These are phyloP conservation scores for Drosophila anomelani DNA, from an alignment of 2,888 invertebrate species.

Conservation along the genomic window DNA sequence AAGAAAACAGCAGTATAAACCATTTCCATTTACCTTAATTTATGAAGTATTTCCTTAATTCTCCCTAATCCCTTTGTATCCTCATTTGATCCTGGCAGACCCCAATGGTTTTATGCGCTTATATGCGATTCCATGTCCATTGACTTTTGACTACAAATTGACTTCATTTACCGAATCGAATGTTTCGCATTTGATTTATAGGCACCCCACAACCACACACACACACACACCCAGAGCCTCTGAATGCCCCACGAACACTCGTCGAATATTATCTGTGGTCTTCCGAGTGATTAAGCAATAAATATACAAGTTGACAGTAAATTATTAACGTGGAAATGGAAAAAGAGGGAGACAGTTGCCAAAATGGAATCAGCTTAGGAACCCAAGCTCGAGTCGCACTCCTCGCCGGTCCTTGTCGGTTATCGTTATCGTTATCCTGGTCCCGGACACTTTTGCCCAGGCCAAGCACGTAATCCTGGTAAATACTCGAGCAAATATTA, in stretches of 20 bases:
- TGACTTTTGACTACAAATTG: conserved; percentile 46
- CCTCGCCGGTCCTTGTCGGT: conserved; percentile 10
- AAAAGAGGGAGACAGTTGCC: conserved; percentile 11
- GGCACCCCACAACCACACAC: conserved; percentile 20
- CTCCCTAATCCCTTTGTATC: conserved; percentile 20
- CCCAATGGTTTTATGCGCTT: background rate
- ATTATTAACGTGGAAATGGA: conserved; percentile 59
- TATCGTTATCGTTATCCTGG: conserved; percentile 12
- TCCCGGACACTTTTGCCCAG: conserved; percentile 32
- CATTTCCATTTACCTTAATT: background rate
- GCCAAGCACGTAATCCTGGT: conserved; percentile 60
- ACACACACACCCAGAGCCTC: conserved; percentile 9
- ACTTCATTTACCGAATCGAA: conserved; percentile 36
- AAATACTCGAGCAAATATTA: conserved; percentile 72
- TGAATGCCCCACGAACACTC: conserved; percentile 20
- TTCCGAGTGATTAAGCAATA: conserved; percentile 79
- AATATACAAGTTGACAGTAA: conserved; percentile 71
- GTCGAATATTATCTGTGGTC: conserved; percentile 64
- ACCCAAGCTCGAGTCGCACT: conserved; percentile 2
- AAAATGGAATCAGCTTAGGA: conserved; percentile 41
- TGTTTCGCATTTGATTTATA: conserved; percentile 64
- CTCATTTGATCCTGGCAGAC: background rate
- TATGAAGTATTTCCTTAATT: background rate
- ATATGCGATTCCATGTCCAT: conserved; percentile 5
- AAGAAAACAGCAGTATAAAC: no score